Conservation (phyloP, 2,888 invertebrate genomes). For the Marasmarcha lunaedactyla region DNA sequence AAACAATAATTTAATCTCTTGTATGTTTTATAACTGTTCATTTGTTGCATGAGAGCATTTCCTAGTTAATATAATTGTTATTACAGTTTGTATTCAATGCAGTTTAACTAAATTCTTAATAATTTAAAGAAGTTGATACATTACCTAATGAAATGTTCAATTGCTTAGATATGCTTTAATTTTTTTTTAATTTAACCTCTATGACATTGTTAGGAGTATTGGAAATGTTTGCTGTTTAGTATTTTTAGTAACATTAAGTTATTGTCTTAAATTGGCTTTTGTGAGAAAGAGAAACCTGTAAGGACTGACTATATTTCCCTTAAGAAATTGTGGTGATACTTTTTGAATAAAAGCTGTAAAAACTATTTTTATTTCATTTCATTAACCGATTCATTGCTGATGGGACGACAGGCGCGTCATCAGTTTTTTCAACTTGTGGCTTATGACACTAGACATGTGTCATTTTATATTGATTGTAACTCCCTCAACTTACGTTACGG, state of each 20-base stretch:
- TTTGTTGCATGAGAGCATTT: neutral
- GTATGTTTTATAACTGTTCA: neutral
- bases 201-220: neutral
- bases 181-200: neutral
- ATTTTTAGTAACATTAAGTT: constrained; percentile 4
- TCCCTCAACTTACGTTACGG: no score
- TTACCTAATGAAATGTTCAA: no score
- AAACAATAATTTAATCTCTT: constrained; percentile 13
- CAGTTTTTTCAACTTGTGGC: no score
- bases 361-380: no score
- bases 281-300: constrained; percentile 18
- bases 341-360: constrained; percentile 47
- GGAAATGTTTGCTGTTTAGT: neutral
- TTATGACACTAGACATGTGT: no score
- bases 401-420: no score
- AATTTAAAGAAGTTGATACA: no score
- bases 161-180: neutral
- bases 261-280: constrained; percentile 14
- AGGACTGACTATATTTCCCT: constrained; percentile 53
- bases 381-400: no score
- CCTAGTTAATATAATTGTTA: neutral
- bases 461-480: no score
- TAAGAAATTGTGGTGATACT: constrained; percentile 53
- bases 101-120: neutral
- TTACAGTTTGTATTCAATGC: neutral